Evolutionary conservation across 2,797 vertebrate genomes (phyloP), one percentile per base, ranked within the genome.

Genomic region (Muscicapa striata): DNA sequence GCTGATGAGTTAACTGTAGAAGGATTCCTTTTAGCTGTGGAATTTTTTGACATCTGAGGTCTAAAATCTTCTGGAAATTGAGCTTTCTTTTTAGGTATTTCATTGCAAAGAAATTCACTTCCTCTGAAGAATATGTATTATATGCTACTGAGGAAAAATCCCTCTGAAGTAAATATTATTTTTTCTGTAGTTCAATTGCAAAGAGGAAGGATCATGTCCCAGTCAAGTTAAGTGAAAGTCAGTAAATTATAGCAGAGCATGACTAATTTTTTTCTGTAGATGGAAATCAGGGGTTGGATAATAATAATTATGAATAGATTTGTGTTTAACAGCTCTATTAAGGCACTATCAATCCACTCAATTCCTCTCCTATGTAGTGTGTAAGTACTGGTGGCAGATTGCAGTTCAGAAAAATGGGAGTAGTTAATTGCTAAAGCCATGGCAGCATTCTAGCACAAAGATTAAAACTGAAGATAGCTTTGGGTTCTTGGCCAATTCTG

Each of bases 271-370:
- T 87, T 84, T 77, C 48, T 86, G 73, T 54, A 78, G 78, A 93
- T 63, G 45, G 32, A 90, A 91, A 85, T 87, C 57, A 54, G 24
- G 52, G 80, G 12, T 76, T 79, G 81, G 52, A 79, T 84, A 84
- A 87, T 82, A 95, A 78, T 66, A 72, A 94, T 92, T 84, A 90
- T 27, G 9, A 90, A 66, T 48, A 94, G 45, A 90, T 78, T 68
- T 75, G 26, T 78, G 41, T 81, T 92, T 87, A 94, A 92, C 46
- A 87, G n/a, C 67, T 91, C 89, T 82, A 69, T 89, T 91, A 89
- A 66, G 46, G 18, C 43, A 55, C 43, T 93, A 66, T 76, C 46
- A 75, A 66, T 73, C 57, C 67, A 69, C 19, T 88, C 45, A 41
- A 36, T 70, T 78, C 48, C 18, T 63, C 40, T 69, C 10, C 45